Base-by-base conservation (phyloP, 2,888 invertebrate species). In the Cyclophora punctaria region DNA sequence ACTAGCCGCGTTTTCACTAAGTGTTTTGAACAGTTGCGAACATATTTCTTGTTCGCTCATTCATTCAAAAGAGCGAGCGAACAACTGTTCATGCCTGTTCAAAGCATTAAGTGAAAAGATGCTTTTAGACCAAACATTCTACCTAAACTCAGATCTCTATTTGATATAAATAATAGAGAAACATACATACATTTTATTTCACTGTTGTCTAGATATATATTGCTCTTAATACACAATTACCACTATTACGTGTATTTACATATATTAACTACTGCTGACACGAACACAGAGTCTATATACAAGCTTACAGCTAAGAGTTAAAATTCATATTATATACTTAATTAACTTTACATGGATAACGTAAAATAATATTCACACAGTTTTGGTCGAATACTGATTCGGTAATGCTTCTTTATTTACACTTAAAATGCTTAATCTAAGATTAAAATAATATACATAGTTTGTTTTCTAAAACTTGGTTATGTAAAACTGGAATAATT, bases 361-460 rank as follows among this genome's bases (percentile, higher is more conserved):
- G 54, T 57, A 68, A 64, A 66, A 53, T 66, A 67, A 69, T 75
- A 75, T 78, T 72, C 69, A 82, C 77, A 80, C 71, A 71, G 64
- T 66, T 72, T 79, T 83, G 78, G 79, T 84, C 81, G 59, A 83
- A 82, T 81, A 85, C 79, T 83, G 81, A 55, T 62, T 67, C 66
- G 77, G 75, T 61, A 69, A 75, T 66, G 59, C 50, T 58, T 53
- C 44, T 50, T 54, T 71, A 69, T 71, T 62, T 70, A 71, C 65
- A 69, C 6, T 20, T 44, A 20, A 20, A 20, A 20, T 20, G 20
- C 20, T 20, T 20, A 20, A 20, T 44, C 34, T 56, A 51, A 52
- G 55, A 57, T 60, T 47, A 55, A 57, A 49, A 45, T 50, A 55
- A 58, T 20, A 20, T n/a, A n/a, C n/a, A n/a, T 20, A 20, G 20